Evolutionary conservation across 2,113 vertebrate genomes (phyloP).

Genomic region (Callopanchax toddi): DNA sequence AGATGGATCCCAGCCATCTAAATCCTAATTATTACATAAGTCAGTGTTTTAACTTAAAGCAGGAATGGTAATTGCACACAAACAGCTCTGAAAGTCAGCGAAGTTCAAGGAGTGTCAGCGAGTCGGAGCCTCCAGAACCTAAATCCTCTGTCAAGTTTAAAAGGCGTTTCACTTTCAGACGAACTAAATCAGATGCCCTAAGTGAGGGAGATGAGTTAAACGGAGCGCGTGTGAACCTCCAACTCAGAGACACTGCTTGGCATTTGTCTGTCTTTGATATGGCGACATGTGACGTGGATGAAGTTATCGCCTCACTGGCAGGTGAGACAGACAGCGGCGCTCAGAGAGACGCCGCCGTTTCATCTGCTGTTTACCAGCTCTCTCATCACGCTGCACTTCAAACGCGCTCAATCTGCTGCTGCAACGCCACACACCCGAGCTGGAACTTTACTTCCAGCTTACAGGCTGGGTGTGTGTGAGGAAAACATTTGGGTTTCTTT

Average conservation of each 20-base stretch:
- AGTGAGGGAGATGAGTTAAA: constrained; percentile 66
- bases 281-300: constrained; percentile 64
- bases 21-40: background rate
- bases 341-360: constrained; percentile 67
- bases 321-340: constrained; percentile 68
- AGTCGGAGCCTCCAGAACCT: constrained; percentile 28
- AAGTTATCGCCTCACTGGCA: constrained; percentile 75
- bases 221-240: constrained; percentile 61
- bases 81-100: constrained; percentile 61
- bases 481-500: constrained; percentile 37
- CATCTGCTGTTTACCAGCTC: constrained; percentile 78
- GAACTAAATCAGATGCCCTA: constrained; percentile 70
- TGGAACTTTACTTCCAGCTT: constrained; percentile 64
- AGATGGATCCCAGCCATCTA: constrained; percentile 6
- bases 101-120: constrained; percentile 58
- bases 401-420: constrained; percentile 70
- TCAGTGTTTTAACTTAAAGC: constrained; percentile 29
- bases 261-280: constrained; percentile 80
- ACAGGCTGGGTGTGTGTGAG: constrained; percentile 36
- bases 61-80: constrained; percentile 31
- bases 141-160: constrained; percentile 65
- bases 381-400: constrained; percentile 77
- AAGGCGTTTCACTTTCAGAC: constrained; percentile 61
- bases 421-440: constrained; percentile 59
- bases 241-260: constrained; percentile 75